Evolutionary conservation across 2,888 invertebrate genomes (phyloP).

Genomic region (Hemicrepidius hirtus): DNA sequence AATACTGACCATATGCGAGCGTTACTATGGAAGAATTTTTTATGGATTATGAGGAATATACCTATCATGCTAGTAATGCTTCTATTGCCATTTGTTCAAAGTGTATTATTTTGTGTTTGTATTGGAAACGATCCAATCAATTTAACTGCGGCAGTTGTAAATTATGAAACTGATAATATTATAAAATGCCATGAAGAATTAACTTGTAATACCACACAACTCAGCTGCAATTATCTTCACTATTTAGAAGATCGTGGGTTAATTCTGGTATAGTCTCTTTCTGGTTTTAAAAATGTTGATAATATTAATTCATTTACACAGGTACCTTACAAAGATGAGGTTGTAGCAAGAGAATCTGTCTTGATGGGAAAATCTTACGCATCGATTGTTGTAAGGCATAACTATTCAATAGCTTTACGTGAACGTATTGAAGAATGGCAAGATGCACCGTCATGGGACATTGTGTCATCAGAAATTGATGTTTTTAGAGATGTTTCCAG

Average conservation of each 20-base stretch:
- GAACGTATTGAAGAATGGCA: conserved; percentile 71
- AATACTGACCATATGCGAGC: conserved; percentile 78
- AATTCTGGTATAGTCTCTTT: conserved; percentile 75
- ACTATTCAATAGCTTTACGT: conserved; percentile 84
- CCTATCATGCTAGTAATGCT: conserved; percentile 90
- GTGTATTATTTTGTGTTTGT: conserved; percentile 89
- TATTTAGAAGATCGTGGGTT: conserved; percentile 80
- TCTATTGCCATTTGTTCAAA: conserved; percentile 89
- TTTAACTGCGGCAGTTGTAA: conserved; percentile 86
- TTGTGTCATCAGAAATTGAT: conserved; percentile 80
- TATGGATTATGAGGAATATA: conserved; percentile 90
- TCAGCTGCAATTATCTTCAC: conserved; percentile 87
- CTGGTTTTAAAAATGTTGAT: conserved; percentile 56
- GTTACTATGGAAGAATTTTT: conserved; percentile 90
- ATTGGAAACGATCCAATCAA: conserved; percentile 89
- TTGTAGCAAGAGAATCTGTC: conserved; percentile 80
- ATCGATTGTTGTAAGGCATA: conserved; percentile 82
- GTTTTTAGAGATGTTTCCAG: conserved; percentile 91
- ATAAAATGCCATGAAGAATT: conserved; percentile 79
- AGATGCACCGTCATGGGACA: conserved; percentile 75
- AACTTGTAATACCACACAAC: conserved; percentile 79
- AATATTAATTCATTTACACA: conserved; percentile 58
- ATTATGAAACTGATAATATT: conserved; percentile 78
- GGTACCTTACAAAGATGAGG: conserved; percentile 70
- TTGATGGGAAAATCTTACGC: conserved; percentile 84